phyloP scores from a whole-genome alignment of 2,888 invertebrate genomes.

The Dendrolimus pini region DNA sequence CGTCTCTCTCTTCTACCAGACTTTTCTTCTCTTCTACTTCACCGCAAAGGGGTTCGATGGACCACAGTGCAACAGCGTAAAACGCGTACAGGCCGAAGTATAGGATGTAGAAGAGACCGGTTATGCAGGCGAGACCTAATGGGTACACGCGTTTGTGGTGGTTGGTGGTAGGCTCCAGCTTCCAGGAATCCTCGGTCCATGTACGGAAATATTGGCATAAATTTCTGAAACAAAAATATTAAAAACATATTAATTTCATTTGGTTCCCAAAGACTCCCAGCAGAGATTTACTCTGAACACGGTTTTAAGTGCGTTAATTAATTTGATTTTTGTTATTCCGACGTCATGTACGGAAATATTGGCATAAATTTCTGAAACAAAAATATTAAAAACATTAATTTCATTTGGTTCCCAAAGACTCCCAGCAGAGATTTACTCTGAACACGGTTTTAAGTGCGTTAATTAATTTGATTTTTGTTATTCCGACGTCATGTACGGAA shows the following conservation, averaged over 20 bases:
- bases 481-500: constrained; percentile 47
- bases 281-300: too few relatives aligned
- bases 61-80: constrained; percentile 43
- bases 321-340: too few relatives aligned
- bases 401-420: too few relatives aligned
- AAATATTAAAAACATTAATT: too few relatives aligned
- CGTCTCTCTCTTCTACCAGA: neutral
- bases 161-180: constrained; percentile 18
- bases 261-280: too few relatives aligned
- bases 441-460: too few relatives aligned
- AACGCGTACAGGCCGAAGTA: constrained; percentile 36
- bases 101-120: constrained; percentile 37
- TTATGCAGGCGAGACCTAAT: constrained; percentile 29
- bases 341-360: too few relatives aligned
- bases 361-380: too few relatives aligned
- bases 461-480: too few relatives aligned
- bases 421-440: too few relatives aligned
- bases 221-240: constrained; percentile 27
- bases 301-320: too few relatives aligned
- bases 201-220: constrained; percentile 44
- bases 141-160: constrained; percentile 25
- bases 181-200: constrained; percentile 51
- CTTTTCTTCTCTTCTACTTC: constrained; percentile 18
- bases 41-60: constrained; percentile 44
- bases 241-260: neutral